Evolutionary conservation across 2,113 vertebrate species (phyloP).

Genomic region (Talpa occidentalis): DNA sequence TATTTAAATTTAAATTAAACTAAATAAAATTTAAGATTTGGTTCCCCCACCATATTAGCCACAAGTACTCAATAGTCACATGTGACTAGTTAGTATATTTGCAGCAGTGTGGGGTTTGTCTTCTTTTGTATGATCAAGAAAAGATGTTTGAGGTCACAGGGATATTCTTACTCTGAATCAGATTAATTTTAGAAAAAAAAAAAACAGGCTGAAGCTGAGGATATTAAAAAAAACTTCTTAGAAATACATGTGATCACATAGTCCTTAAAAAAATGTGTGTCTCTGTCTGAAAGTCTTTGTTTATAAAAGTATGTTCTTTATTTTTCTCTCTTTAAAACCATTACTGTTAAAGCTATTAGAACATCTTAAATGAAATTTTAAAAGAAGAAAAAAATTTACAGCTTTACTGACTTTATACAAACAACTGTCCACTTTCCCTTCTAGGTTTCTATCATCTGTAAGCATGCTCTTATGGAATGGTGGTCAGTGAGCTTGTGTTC

Average conservation of each 20-base stretch:
- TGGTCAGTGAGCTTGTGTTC: background rate
- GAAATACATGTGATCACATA: background rate
- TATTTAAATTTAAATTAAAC: slow-evolving; percentile 16
- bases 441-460: background rate
- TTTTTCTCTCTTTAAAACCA: background rate
- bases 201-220: background rate
- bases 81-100: background rate
- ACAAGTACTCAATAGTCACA: background rate
- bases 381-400: background rate
- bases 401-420: background rate
- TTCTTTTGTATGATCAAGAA: background rate
- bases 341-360: background rate
- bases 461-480: rapidly evolving
- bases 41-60: background rate
- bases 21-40: background rate
- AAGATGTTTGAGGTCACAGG: background rate
- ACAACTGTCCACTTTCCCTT: background rate
- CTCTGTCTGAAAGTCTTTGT: background rate
- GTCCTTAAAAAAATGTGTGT: background rate
- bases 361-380: background rate
- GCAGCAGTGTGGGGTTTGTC: background rate
- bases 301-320: background rate
- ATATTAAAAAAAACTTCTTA: background rate
- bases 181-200: slow-evolving; percentile 41
- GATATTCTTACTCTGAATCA: background rate